A percentile compares a stretch with the other conserved stretches of the same genome.
Evolutionary conservation across 2,113 vertebrate species (phyloP).

Genomic region (Callospermophilus lateralis): DNA sequence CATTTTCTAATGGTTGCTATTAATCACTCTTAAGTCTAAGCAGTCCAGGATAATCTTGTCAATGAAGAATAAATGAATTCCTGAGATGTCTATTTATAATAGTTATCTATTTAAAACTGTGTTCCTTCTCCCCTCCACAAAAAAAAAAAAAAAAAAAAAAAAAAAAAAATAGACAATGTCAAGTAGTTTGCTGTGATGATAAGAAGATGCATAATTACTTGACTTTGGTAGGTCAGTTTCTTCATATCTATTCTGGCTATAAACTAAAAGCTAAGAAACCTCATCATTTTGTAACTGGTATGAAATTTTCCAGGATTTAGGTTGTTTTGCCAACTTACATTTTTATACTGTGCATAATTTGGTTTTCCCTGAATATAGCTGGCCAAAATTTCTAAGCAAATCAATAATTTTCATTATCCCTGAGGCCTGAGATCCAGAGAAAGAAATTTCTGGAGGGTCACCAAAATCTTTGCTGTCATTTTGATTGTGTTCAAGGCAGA

Average conservation of each 20-base stretch:
- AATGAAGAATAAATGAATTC: not conserved
- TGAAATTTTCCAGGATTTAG: not conserved
- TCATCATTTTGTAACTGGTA: not conserved
- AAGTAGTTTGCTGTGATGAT: slow-evolving; percentile 2
- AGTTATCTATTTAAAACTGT: slow-evolving; percentile 25
- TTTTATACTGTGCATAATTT: not conserved
- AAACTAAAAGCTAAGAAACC: slow-evolving; percentile 25
- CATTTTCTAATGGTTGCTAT: slow-evolving; percentile 12
- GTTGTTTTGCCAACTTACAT: slow-evolving; percentile 1
- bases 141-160: not conserved
- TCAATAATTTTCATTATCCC: slow-evolving; percentile 64
- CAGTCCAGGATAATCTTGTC: slow-evolving; percentile 20
- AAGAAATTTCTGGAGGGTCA: slow-evolving; percentile 32
- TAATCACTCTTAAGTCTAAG: slow-evolving; percentile 75
- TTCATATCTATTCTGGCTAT: not conserved
- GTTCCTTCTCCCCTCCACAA: not conserved
- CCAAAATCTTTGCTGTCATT: not conserved
- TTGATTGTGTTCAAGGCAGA: slow-evolving; percentile 2
- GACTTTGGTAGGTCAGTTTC: not conserved
- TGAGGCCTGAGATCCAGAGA: slow-evolving; percentile 26
- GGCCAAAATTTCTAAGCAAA: slow-evolving; percentile 56
- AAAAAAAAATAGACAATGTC: not conserved
- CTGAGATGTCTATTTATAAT: not conserved
- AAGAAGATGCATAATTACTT: not conserved
- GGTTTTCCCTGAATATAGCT: slow-evolving; percentile 31